Percentiles rank a stretch among this genome's conserved stretches.
phyloP scores from a whole-genome alignment of 2,888 invertebrate species.

The Parasteatoda lunata region DNA sequence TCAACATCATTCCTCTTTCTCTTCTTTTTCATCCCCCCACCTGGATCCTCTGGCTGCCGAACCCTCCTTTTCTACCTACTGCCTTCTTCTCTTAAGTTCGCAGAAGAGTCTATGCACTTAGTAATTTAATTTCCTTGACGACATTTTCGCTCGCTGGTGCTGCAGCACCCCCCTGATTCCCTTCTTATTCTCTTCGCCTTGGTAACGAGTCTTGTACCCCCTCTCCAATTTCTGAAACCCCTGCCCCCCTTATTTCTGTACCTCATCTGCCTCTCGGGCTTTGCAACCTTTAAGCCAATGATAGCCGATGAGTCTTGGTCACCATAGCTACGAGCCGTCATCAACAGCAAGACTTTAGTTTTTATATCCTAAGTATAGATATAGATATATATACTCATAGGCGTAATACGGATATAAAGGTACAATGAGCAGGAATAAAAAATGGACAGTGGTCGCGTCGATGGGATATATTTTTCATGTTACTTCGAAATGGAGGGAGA shows the following conservation, averaged over 20 bases:
- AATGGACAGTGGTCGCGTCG: constrained; percentile 49
- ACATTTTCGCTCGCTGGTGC: constrained; percentile 66
- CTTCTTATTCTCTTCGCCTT: constrained; percentile 63
- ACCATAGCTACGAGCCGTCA: constrained; percentile 58
- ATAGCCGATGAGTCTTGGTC: constrained; percentile 61
- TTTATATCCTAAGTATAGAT: neutral
- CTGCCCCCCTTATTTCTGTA: constrained; percentile 20
- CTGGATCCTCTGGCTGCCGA: neutral
- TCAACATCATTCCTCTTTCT: constrained; percentile 45
- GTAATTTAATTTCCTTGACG: constrained; percentile 69
- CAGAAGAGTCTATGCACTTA: constrained; percentile 63
- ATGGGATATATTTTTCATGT: constrained; percentile 5
- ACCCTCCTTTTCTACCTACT: constrained; percentile 30
- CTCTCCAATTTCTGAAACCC: constrained; percentile 34
- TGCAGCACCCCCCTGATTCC: constrained; percentile 13
- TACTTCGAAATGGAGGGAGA: neutral
- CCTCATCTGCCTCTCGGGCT: constrained; percentile 46
- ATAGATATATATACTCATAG: constrained; percentile 25
- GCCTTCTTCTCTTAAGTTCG: constrained; percentile 51
- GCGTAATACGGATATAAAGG: constrained; percentile 28
- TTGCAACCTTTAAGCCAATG: constrained; percentile 66
- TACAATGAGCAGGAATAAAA: constrained; percentile 39
- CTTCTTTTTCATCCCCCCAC: neutral
- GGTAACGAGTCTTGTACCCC: constrained; percentile 64
- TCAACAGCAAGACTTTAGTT: constrained; percentile 49